Evolutionary conservation across 2,797 vertebrate species (phyloP).

Genomic region (Sandelia bainsii): DNA sequence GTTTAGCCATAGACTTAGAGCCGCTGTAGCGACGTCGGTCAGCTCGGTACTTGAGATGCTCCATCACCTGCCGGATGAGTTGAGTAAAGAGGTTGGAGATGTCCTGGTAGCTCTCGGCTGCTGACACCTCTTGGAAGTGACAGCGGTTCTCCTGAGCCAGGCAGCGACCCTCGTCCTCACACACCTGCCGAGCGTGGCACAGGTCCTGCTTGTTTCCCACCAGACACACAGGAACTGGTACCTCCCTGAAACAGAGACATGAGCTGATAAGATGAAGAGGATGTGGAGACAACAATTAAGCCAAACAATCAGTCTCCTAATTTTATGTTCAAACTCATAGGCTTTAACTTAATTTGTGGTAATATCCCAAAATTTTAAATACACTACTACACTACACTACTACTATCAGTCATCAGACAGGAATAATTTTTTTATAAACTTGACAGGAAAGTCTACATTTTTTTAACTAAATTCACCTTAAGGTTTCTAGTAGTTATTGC

Average conservation of each 20-base stretch:
- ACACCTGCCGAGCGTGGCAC: slow-evolving; percentile 83
- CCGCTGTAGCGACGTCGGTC: slow-evolving; percentile 84
- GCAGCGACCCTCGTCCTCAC: slow-evolving; percentile 80
- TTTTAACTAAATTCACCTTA: too few relatives aligned
- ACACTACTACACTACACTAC: too few relatives aligned
- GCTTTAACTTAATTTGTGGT: too few relatives aligned
- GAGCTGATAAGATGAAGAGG: neutral
- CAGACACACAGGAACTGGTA: slow-evolving; percentile 80
- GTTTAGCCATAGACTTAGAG: slow-evolving; percentile 87
- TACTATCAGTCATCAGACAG: too few relatives aligned
- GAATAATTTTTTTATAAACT: too few relatives aligned
- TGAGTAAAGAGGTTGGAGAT: slow-evolving; percentile 83
- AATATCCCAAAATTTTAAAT: neutral
- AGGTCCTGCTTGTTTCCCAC: slow-evolving; percentile 87
- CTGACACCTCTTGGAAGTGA: slow-evolving; percentile 85
- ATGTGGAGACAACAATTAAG: neutral
- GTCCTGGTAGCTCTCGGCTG: slow-evolving; percentile 85
- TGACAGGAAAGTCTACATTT: too few relatives aligned
- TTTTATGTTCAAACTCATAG: too few relatives aligned
- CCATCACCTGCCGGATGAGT: slow-evolving; percentile 84
- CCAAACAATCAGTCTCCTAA: neutral
- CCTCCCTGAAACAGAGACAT: slow-evolving; percentile 64
- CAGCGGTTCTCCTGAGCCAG: slow-evolving; percentile 82
- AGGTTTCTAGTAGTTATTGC: too few relatives aligned
- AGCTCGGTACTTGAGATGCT: slow-evolving; percentile 78